Conservation (phyloP, 2,888 invertebrate species). For the Panzeria rudis region DNA sequence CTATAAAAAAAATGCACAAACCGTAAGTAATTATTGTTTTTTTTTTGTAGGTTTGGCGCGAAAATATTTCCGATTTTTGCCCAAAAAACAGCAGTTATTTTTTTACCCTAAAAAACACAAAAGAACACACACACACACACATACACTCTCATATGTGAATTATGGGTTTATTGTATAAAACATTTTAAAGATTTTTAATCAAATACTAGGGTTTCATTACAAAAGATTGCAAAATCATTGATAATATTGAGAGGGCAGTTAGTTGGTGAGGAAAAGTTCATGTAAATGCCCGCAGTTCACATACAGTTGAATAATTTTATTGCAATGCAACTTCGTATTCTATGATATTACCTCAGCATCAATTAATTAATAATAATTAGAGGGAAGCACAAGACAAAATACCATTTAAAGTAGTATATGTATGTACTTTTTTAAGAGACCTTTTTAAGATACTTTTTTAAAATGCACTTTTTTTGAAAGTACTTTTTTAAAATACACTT, state of each 20-base stretch:
- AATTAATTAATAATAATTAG: constrained; percentile 67
- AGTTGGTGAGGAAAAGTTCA: constrained; percentile 48
- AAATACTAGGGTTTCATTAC: constrained; percentile 58
- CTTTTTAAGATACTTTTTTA: not conserved
- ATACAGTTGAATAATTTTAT: constrained; percentile 64
- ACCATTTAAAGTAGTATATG: too few relatives aligned
- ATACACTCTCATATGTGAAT: not conserved
- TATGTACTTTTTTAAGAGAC: too few relatives aligned
- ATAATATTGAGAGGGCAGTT: constrained; percentile 62
- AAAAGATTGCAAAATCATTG: constrained; percentile 67
- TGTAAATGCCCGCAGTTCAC: constrained; percentile 50
- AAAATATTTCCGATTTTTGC: constrained; percentile 68
- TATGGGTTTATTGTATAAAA: not conserved
- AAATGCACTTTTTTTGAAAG: not conserved
- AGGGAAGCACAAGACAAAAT: constrained; percentile 4
- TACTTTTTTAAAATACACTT: too few relatives aligned
- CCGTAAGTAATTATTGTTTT: constrained; percentile 61
- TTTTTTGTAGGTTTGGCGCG: constrained; percentile 69
- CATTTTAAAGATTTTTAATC: constrained; percentile 28
- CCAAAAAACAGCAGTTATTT: constrained; percentile 66
- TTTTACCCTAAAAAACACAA: constrained; percentile 50
- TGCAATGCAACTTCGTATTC: constrained; percentile 29
- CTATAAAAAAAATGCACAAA: constrained; percentile 39
- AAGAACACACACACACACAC: not conserved
- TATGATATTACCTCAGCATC: constrained; percentile 43